These are phyloP conservation scores for Choloepus didactylus DNA, from an alignment of 2,797 vertebrate species.

Conservation along the genomic window DNA sequence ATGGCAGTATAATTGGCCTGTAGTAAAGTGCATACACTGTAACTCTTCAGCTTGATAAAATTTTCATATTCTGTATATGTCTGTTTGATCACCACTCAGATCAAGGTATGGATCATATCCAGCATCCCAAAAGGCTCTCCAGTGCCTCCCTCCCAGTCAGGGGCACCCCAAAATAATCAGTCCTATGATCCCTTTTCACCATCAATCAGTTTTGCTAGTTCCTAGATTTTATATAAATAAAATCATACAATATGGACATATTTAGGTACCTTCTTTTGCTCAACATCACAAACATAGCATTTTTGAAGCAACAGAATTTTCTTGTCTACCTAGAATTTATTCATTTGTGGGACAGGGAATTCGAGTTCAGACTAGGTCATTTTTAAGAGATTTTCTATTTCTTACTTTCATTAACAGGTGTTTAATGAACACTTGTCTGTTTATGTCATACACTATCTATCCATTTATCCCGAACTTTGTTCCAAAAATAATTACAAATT, in stretches of 20 bases:
- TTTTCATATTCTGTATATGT: neutral
- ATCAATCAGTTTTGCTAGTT: neutral
- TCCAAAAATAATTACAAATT: conserved; percentile 43
- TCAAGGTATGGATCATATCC: too few relatives aligned
- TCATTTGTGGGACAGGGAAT: conserved; percentile 32
- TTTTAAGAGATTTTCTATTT: neutral
- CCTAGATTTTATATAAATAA: neutral
- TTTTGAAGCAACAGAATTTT: conserved; percentile 59
- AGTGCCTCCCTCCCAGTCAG: too few relatives aligned
- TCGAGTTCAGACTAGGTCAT: neutral
- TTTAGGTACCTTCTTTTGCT: conserved; percentile 5
- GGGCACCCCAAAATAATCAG: too few relatives aligned
- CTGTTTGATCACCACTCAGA: neutral
- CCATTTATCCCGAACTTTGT: neutral
- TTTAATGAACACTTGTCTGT: neutral
- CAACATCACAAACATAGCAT: neutral
- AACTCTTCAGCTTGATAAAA: neutral
- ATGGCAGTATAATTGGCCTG: conserved; percentile 23
- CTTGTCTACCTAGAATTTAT: conserved; percentile 53
- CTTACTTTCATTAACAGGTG: conserved; percentile 45
- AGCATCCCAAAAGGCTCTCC: too few relatives aligned
- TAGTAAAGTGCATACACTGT: neutral
- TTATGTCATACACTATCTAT: neutral
- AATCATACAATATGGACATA: neutral
- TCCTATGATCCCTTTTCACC: too few relatives aligned